Evolutionary conservation across 2,113 vertebrate genomes (phyloP), one percentile per base, ranked within the genome.

Genomic region (Silurus glanis): DNA sequence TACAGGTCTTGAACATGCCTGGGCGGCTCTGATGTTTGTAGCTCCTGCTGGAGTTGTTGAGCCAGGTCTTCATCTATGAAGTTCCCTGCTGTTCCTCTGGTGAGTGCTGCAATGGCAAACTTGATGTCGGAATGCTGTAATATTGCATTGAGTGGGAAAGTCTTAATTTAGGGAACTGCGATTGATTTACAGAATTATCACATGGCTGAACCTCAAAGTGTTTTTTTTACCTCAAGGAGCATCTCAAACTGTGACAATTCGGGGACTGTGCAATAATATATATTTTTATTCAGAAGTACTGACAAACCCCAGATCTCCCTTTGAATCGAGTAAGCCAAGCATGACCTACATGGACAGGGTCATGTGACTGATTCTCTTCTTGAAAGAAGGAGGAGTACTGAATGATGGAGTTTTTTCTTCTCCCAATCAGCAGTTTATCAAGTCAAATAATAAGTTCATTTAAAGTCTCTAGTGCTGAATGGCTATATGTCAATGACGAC

Each of bases 381-480:
- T 80, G 25, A 61, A 80, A 9, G 47, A 82, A 82, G 28, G 45
- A 45, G 45, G 55, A 80, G 53, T 61, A 56, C 9, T 82, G 59
- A 64, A 66, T n/a, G 59, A n/a, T 82, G 80, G 3, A 19, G 5
- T 6, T n/a, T 82, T 64, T 82, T 64, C 9, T 64, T 64, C 45
- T 81, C 80, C 14, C 58, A 28, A 80, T 61, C 79, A 82, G 51
- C 80, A 66, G 59, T 82, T 82, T 62, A 81, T 62, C 58, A 82
- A 51, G 59, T 49, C 47, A 82, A 82, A 82, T 51, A 64, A 82
- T 45, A 49, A 49, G 56, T 28, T 61, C 56, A 80, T 47, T 80
- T 19, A 23, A 1, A 61, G 10, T n/a, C 80, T 82, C 80, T 45
- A 47, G 58, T 81, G 59, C 64, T 64, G 59, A 21, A 82, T 82